Base-by-base conservation (phyloP, 1,140 invertebrate genomes). In the Geopemphigus sp. region DNA sequence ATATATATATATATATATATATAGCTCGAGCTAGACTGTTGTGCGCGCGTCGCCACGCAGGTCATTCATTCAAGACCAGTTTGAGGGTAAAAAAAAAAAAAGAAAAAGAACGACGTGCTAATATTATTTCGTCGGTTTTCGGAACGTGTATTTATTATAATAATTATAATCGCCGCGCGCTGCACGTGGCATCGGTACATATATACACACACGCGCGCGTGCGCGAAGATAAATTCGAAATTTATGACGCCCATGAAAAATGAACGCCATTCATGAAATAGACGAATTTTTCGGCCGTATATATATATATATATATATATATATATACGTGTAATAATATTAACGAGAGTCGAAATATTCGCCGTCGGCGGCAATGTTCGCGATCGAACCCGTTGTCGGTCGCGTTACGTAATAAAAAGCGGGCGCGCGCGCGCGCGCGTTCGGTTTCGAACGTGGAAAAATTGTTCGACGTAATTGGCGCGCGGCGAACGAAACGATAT, bases 31-130 rank as follows among this genome's bases (percentile, higher is more conserved):
- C 22, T 53, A 8, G 24, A 3, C n/a, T 24, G 24, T 17, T 45
- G 32, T 8, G 32, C 32, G 8, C 32, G 32, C 32, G 14, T 50
- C 12, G 22, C 26, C 68, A 8, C 45, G 29, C 24, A 14, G 68
- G 50, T 54, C 15, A 29, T 72, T 72, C 68, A 72, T 72, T 70
- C 68, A 72, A 53, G 68, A 72, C 68, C 68, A 54, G 50, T 72
- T 72, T 54, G 50, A 47, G 0, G 19, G 24, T 29, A 72, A 72
- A 54, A 59, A 59, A 59, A 59, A 59, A 59, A 59, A 15, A 59
- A 39, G 8, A 39, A 59, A 59, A 72, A 72, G 5, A 72, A 47
- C 54, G 47, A 72, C 50, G 24, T 47, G 39, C 64, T 39, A 68
- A 68, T 68, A 24, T 17, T 24, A 26, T 53, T 54, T 54, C 19